Evolutionary conservation across 1,140 invertebrate genomes (phyloP).

Genomic region (Apis cerana): DNA sequence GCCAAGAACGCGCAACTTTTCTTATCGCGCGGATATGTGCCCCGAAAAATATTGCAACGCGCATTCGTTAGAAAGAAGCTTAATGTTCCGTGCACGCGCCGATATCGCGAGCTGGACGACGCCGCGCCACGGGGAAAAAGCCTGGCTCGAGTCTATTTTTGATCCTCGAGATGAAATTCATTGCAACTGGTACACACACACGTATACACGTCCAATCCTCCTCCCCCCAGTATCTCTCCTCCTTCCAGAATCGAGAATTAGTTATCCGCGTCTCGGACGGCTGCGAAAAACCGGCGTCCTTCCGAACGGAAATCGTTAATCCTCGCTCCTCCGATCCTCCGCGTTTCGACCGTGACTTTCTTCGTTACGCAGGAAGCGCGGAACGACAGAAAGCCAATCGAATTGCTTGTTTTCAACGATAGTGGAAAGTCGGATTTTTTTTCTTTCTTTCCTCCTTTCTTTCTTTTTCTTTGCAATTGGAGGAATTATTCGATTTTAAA

Average conservation of each 20-base stretch:
- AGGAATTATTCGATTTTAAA: no score
- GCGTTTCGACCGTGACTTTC: neutral
- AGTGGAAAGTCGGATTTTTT: neutral
- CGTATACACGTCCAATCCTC: neutral
- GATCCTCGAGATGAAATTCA: constrained; percentile 43
- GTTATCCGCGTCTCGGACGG: constrained; percentile 11
- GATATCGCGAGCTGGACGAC: constrained; percentile 46
- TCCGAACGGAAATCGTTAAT: constrained; percentile 33
- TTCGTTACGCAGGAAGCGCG: constrained; percentile 5
- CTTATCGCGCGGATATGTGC: constrained; percentile 43
- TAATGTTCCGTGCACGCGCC: constrained; percentile 52
- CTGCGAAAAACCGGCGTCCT: constrained; percentile 1
- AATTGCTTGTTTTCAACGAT: neutral
- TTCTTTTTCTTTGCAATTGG: neutral
- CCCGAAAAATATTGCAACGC: constrained; percentile 47
- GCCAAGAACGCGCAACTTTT: constrained; percentile 53
- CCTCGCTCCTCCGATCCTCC: constrained; percentile 11
- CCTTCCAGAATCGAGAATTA: constrained; percentile 23
- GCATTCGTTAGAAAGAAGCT: constrained; percentile 49
- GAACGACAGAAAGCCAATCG: constrained; percentile 3
- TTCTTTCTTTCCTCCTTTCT: neutral
- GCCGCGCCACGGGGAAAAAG: constrained; percentile 18
- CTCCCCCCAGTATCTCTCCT: neutral
- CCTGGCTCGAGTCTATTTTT: constrained; percentile 36
- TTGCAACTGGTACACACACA: neutral